Base-by-base conservation (phyloP, 2,888 invertebrate species). In the Eustalomyia histrio region DNA sequence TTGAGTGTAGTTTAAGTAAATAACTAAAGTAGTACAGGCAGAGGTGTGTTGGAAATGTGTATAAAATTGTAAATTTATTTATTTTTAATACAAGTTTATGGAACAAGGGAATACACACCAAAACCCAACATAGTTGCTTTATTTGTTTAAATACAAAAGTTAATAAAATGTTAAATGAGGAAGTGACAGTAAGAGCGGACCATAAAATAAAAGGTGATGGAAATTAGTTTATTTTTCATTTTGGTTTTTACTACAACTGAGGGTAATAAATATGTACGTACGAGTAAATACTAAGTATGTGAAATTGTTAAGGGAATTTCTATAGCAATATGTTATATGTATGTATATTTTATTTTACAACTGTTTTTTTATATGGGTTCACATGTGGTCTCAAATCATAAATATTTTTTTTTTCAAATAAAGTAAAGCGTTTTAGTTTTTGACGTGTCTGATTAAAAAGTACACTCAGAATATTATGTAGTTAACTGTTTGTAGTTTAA, bases 181-280 rank as follows among this genome's bases (percentile, higher is more conserved):
- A 21, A 55, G 50, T 50, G 61, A 9, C 12, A 24, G 39, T 24
- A 6, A 7, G 29, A 29, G 14, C 7, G 16, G 43, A 1, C 24
- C 24, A 63, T 67, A n/a, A 67, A 43, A 76, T 33, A 64, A 65
- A 47, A 64, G 53, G 18, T 58, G 68, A 60, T 73, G 47, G 16
- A 76, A 80, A 80, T 69, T 80, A 73, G 64, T 76, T 80, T 64
- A 35, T 71, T 43, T 39, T 43, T 39, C 6, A 0, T 29, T 71
- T 76, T 76, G 17, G n/a, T n/a, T 47, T 76, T 76, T 64, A 69
- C 64, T 64, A 52, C 76, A 21, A n/a, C 18, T 52, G 76, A 71
- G 64, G 43, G 18, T 43, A 39, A 69, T 76, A 65, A 76, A 76
- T 71, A 64, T 58, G 63, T 58, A 43, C 5, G n/a, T 43, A 14